phyloP scores from a whole-genome alignment of 2,797 vertebrate species.

The Alauda arvensis region DNA sequence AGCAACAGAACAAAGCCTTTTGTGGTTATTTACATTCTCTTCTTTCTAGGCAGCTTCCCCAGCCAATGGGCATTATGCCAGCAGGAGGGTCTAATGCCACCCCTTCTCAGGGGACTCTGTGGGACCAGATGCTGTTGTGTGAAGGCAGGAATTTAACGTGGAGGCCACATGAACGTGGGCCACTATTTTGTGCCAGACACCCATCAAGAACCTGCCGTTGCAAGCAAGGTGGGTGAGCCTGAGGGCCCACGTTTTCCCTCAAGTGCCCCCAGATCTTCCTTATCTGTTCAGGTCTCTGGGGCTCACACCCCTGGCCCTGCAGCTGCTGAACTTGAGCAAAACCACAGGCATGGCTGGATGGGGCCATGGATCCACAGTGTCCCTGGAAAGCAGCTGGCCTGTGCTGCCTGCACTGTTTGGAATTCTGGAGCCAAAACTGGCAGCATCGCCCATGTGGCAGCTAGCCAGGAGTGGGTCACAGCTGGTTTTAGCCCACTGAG shows the following conservation, averaged over 20 bases:
- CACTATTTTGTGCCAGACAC: background rate
- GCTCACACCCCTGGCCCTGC: rapidly evolving
- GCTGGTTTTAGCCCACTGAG: background rate
- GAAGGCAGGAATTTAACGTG: background rate
- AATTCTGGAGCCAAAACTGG: background rate
- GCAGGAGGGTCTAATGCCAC: background rate
- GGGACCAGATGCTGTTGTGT: background rate
- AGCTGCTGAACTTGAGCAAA: background rate
- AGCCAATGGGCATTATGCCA: rapidly evolving
- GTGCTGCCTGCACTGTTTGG: background rate
- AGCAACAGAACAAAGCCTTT: background rate
- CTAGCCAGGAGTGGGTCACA: background rate
- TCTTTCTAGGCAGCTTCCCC: background rate
- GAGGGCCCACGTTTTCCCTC: rapidly evolving
- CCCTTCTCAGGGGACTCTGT: rapidly evolving
- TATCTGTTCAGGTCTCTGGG: rapidly evolving
- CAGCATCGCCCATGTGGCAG: background rate
- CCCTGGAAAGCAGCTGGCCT: background rate
- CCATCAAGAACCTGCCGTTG: background rate
- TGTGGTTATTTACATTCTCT: background rate
- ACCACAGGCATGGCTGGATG: rapidly evolving
- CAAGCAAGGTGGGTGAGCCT: rapidly evolving
- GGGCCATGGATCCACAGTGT: background rate
- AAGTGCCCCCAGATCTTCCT: too few relatives aligned
- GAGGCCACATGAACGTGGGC: rapidly evolving